These are phyloP conservation scores for Macropis europaea DNA, from an alignment of 2,888 invertebrate genomes.

Conservation along the genomic window DNA sequence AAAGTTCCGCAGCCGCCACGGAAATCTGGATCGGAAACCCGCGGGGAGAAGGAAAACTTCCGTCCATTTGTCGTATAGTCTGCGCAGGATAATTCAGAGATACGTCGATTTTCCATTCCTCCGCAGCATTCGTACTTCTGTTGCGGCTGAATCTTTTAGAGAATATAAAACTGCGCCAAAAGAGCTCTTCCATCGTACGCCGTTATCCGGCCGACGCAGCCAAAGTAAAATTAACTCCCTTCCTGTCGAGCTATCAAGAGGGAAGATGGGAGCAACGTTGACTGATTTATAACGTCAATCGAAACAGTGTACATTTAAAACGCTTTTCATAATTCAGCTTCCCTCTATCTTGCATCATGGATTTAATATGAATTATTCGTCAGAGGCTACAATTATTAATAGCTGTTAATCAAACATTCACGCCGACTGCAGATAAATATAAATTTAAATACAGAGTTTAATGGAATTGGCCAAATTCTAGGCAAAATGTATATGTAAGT, in stretches of 20 bases:
- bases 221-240: constrained; percentile 22
- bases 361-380: too few relatives aligned
- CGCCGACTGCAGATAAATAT: too few relatives aligned
- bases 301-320: neutral
- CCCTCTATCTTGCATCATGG: too few relatives aligned
- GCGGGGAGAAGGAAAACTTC: constrained; percentile 59
- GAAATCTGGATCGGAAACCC: constrained; percentile 61
- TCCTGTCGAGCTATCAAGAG: neutral
- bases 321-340: too few relatives aligned
- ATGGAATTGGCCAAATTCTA: too few relatives aligned
- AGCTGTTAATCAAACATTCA: too few relatives aligned
- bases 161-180: constrained; percentile 48
- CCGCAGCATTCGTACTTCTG: constrained; percentile 14
- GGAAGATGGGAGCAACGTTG: neutral
- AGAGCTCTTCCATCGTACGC: constrained; percentile 12
- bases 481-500: too few relatives aligned
- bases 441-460: too few relatives aligned
- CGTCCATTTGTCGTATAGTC: constrained; percentile 55
- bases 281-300: neutral
- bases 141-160: constrained; percentile 55
- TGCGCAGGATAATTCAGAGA: constrained; percentile 59
- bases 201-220: neutral
- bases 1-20: constrained; percentile 48
- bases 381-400: too few relatives aligned
- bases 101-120: constrained; percentile 63